Evolutionary conservation across 2,888 invertebrate species (phyloP).

Genomic region (Enoplolaimus lenunculus): DNA sequence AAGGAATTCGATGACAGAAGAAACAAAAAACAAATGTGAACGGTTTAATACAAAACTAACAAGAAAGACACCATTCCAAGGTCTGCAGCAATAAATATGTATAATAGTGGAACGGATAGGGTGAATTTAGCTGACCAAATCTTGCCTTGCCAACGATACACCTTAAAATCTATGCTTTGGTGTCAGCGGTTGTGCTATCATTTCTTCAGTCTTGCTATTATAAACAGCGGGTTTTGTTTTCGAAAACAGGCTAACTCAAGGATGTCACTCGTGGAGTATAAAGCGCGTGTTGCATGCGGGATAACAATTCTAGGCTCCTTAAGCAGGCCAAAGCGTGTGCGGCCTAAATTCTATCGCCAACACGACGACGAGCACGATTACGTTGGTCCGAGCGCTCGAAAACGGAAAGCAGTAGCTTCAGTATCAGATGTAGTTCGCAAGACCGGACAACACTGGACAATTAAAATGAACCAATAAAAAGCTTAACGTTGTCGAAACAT

Average conservation of each 20-base stretch:
- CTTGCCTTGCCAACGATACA: not conserved
- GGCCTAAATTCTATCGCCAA: no score
- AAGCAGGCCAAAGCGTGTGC: no score
- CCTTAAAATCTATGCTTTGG: not conserved
- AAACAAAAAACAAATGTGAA: not conserved
- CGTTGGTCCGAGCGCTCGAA: not conserved
- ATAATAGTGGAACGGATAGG: not conserved
- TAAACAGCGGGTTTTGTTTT: not conserved
- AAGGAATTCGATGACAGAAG: no score
- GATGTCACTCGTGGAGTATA: not conserved
- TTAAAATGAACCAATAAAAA: not conserved
- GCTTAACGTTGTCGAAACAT: no score
- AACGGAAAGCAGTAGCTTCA: not conserved
- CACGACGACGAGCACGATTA: not conserved
- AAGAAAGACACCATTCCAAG: not conserved
- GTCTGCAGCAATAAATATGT: not conserved
- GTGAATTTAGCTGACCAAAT: slow-evolving; percentile 4
- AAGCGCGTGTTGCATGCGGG: not conserved
- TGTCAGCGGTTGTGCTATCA: not conserved
- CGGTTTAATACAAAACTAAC: not conserved
- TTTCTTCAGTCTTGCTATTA: slow-evolving; percentile 8
- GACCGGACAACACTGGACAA: not conserved
- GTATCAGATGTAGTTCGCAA: not conserved
- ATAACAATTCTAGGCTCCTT: not conserved
- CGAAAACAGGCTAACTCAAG: not conserved